Evolutionary conservation across 2,113 vertebrate genomes (phyloP).

Genomic region (Hepsetus odoe): DNA sequence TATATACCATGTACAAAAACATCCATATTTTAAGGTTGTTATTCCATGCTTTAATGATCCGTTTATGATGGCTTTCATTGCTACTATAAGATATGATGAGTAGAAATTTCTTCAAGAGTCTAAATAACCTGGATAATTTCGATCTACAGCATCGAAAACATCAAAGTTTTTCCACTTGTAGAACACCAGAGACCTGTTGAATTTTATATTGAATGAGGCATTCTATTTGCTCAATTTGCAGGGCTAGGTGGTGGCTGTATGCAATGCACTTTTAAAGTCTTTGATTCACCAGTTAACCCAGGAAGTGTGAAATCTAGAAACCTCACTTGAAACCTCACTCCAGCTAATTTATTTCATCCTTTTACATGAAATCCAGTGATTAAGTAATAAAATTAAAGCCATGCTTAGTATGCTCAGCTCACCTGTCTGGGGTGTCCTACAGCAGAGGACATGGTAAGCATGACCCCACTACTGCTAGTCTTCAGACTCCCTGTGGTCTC

Average conservation of each 20-base stretch:
- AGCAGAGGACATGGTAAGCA: neutral
- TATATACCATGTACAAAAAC: too few relatives aligned
- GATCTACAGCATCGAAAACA: too few relatives aligned
- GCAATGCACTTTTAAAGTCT: constrained; percentile 1
- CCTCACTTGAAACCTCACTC: neutral
- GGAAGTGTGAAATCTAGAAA: neutral
- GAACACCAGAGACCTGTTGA: neutral
- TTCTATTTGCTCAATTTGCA: neutral
- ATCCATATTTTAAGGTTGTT: too few relatives aligned
- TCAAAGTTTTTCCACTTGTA: too few relatives aligned
- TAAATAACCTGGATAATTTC: too few relatives aligned
- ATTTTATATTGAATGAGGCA: neutral
- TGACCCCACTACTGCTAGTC: too few relatives aligned
- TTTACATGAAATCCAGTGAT: constrained; percentile 14
- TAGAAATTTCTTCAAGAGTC: too few relatives aligned
- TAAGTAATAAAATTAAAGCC: constrained; percentile 24
- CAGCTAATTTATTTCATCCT: constrained; percentile 16
- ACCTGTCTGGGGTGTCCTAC: neutral
- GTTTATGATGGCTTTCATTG: too few relatives aligned
- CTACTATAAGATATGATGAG: too few relatives aligned
- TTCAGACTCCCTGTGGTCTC: neutral
- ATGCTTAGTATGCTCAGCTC: constrained; percentile 8
- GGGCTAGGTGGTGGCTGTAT: neutral
- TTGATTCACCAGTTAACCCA: neutral
- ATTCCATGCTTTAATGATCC: too few relatives aligned